Evolutionary conservation across 2,113 vertebrate species (phyloP).

Genomic region (Erythrocebus patas): DNA sequence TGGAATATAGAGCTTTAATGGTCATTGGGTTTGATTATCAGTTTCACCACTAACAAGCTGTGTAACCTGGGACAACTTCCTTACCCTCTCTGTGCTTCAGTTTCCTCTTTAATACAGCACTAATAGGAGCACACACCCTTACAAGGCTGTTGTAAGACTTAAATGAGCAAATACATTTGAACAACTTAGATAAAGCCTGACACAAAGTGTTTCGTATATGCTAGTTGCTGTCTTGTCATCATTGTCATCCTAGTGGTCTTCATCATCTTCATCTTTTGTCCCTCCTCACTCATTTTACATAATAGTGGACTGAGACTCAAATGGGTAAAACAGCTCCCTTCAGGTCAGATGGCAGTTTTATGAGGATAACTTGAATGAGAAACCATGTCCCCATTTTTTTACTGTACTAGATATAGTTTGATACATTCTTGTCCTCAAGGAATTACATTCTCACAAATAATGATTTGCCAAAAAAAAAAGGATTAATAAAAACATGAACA

Average conservation of each 20-base stretch:
- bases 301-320: neutral
- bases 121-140: neutral
- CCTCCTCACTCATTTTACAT: neutral
- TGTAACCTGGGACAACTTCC: neutral
- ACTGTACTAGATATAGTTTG: neutral
- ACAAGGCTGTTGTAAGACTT: neutral
- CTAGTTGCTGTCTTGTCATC: neutral
- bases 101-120: neutral
- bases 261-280: neutral
- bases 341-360: neutral
- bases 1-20: neutral
- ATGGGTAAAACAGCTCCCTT: neutral
- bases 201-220: neutral
- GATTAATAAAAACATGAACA: neutral
- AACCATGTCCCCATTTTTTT: neutral
- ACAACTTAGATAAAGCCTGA: neutral
- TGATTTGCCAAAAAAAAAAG: constrained; percentile 1
- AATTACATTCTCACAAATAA: neutral
- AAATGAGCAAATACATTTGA: neutral
- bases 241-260: neutral
- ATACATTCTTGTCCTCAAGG: neutral
- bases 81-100: neutral
- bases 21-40: neutral
- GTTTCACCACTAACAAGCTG: neutral
- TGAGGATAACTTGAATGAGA: constrained; percentile 14